Evolutionary conservation across 2,888 invertebrate genomes (phyloP).

Genomic region (Ellobium chinense): DNA sequence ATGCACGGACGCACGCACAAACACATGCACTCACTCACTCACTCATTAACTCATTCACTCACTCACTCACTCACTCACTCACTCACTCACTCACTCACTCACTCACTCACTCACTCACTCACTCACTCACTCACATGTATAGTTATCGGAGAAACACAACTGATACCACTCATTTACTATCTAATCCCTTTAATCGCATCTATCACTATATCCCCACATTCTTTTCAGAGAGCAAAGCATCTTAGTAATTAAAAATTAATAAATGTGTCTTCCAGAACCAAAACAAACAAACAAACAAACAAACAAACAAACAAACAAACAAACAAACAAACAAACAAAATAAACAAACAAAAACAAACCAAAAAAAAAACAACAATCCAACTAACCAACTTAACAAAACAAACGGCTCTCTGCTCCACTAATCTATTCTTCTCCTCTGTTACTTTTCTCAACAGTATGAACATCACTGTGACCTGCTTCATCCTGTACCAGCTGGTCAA

Average conservation of each 20-base stretch:
- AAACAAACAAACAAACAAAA: background rate
- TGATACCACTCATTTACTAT: too few species aligned
- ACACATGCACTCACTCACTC: background rate
- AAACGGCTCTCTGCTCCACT: too few species aligned
- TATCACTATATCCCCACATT: too few species aligned
- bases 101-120: background rate
- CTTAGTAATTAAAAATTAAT: too few species aligned
- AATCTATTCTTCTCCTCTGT: too few species aligned
- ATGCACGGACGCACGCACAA: background rate
- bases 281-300: too few species aligned
- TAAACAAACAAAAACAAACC: background rate
- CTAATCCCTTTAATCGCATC: too few species aligned
- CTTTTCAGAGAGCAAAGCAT: too few species aligned
- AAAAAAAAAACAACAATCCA: too few species aligned
- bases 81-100: background rate
- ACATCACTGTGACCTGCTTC: conserved; percentile 3
- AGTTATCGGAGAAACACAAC: background rate
- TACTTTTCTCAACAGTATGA: conserved; percentile 4
- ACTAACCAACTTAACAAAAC: too few species aligned
- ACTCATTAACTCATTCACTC: background rate
- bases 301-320: background rate
- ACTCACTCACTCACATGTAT: background rate
- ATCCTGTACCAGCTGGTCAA: conserved; percentile 12
- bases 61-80: too few species aligned
- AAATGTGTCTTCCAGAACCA: too few species aligned